A percentile compares a stretch with the other conserved stretches of the same genome.
phyloP scores from a whole-genome alignment of 2,797 vertebrate species.

The Smutsia temminckii region DNA sequence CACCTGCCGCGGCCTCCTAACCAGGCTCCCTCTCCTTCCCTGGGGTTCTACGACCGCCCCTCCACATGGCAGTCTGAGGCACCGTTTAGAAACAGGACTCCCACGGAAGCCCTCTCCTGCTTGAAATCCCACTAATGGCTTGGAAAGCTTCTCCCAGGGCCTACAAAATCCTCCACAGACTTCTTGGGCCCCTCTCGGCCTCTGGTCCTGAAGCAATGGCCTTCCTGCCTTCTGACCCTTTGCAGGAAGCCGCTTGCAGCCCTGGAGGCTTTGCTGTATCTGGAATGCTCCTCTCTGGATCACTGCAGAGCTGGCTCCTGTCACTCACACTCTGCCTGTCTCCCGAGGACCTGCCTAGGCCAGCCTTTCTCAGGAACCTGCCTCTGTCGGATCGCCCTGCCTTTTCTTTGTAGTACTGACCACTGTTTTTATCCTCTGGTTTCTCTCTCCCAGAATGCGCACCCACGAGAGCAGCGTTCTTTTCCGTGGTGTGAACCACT shows the following conservation, averaged over 20 bases:
- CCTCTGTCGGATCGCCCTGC: background rate
- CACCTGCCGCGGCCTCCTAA: background rate
- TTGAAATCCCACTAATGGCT: background rate
- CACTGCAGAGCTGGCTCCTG: background rate
- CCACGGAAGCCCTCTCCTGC: background rate
- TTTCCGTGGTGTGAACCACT: background rate
- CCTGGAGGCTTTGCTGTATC: background rate
- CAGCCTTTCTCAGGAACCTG: background rate
- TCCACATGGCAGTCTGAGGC: background rate
- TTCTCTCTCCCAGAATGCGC: background rate
- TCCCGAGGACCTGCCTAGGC: background rate
- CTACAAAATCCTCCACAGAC: background rate
- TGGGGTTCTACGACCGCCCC: background rate
- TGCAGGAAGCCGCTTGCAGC: background rate
- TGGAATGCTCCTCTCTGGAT: background rate
- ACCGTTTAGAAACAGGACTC: background rate
- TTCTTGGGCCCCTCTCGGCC: background rate
- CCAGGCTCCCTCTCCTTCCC: background rate
- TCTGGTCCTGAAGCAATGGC: too few relatives aligned
- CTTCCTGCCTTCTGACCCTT: background rate
- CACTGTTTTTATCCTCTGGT: background rate
- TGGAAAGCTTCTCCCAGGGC: background rate
- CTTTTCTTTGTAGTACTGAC: background rate
- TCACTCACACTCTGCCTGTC: too few relatives aligned
- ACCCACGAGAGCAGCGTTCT: background rate